Evolutionary conservation across 2,888 invertebrate species (phyloP).

Genomic region (Brenthis daphne): DNA sequence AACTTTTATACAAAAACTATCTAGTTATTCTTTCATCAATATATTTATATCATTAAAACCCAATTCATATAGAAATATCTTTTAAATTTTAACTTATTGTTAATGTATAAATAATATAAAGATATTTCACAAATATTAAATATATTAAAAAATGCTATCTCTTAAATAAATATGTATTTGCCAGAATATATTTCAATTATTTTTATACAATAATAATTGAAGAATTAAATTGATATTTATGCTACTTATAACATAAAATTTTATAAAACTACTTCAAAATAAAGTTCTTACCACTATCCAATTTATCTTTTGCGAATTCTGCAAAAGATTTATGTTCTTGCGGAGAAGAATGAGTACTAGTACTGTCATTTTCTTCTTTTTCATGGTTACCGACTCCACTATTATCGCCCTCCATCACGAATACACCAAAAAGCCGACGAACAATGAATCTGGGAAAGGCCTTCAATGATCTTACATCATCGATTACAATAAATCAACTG

Average conservation of each 20-base stretch:
- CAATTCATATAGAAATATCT: too few relatives aligned
- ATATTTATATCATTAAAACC: too few relatives aligned
- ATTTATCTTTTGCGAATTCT: constrained; percentile 76
- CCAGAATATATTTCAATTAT: too few relatives aligned
- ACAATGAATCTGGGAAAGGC: constrained; percentile 56
- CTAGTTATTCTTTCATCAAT: too few relatives aligned
- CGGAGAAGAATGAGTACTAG: constrained; percentile 71
- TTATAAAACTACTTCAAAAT: background rate
- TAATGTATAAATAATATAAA: too few relatives aligned
- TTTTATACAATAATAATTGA: background rate
- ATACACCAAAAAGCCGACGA: constrained; percentile 50
- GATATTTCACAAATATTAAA: background rate
- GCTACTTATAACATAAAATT: background rate
- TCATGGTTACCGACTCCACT: constrained; percentile 58
- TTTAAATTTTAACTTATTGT: too few relatives aligned
- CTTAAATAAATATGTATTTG: too few relatives aligned
- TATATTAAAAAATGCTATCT: background rate
- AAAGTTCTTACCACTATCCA: constrained; percentile 66
- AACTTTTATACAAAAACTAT: too few relatives aligned
- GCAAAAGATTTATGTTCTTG: constrained; percentile 76
- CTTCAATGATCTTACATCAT: constrained; percentile 78
- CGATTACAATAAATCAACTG: constrained; percentile 60
- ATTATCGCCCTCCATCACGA: constrained; percentile 68
- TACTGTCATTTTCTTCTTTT: constrained; percentile 67
- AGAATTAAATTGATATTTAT: background rate